A percentile compares a stretch with the other conserved stretches of the same genome.
phyloP scores from a whole-genome alignment of 2,888 invertebrate genomes.

The Aproaerema taeniolella region DNA sequence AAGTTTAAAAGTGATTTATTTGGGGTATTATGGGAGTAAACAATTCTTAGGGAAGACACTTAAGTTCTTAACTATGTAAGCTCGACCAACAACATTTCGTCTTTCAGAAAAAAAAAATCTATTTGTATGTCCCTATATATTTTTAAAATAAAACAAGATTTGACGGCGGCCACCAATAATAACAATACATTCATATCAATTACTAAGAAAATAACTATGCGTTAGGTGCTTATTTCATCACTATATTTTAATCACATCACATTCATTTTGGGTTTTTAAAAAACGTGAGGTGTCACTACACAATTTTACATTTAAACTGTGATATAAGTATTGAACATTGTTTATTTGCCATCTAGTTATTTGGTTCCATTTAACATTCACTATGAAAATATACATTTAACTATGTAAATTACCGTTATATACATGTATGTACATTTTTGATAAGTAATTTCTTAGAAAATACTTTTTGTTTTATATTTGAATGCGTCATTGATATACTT shows the following conservation, averaged over 20 bases:
- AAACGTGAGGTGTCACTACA: conserved; percentile 16
- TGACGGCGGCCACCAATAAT: too few species aligned
- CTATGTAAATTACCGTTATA: conserved; percentile 49
- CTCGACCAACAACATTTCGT: conserved; percentile 35
- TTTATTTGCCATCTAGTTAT: conserved; percentile 44
- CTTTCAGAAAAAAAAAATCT: conserved; percentile 13
- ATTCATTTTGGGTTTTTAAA: conserved; percentile 18
- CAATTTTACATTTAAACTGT: conserved; percentile 17
- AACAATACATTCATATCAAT: background rate
- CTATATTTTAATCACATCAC: conserved; percentile 34
- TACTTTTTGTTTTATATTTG: conserved; percentile 2
- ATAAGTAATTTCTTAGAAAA: conserved; percentile 30
- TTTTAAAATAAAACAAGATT: too few species aligned
- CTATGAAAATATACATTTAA: conserved; percentile 74
- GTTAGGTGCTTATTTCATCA: conserved; percentile 24
- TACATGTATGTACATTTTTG: conserved; percentile 58
- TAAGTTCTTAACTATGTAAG: conserved; percentile 43
- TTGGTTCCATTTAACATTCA: conserved; percentile 74
- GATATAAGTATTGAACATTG: conserved; percentile 20
- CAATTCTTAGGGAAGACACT: conserved; percentile 31
- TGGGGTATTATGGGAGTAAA: conserved; percentile 5
- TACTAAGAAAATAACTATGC: background rate
- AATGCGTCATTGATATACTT: background rate
- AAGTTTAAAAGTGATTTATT: background rate
- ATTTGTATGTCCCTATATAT: too few species aligned